A percentile compares a stretch with the other conserved stretches of the same genome.
phyloP scores from a whole-genome alignment of 2,113 vertebrate genomes.

The Triplophysa rosa region DNA sequence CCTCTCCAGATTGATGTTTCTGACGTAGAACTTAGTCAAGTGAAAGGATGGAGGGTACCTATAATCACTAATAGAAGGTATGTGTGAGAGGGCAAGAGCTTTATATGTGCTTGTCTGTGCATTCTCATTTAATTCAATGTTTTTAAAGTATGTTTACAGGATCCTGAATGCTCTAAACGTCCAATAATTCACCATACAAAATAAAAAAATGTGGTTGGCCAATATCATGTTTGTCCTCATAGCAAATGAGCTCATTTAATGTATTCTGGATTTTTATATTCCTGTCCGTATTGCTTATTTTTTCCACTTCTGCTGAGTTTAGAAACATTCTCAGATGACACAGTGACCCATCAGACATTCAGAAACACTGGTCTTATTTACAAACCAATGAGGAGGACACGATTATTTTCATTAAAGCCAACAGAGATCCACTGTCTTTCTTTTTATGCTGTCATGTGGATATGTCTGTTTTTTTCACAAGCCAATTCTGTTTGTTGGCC shows the following conservation, averaged over 20 bases:
- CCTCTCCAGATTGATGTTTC: slow-evolving; percentile 96
- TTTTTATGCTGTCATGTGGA: slow-evolving; percentile 5
- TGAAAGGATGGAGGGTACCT: slow-evolving; percentile 95
- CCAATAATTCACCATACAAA: too few species aligned
- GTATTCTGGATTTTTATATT: too few species aligned
- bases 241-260: too few species aligned
- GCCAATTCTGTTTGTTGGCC: slow-evolving; percentile 10
- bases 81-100: not conserved
- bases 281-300: too few species aligned
- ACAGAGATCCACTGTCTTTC: not conserved
- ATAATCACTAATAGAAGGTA: slow-evolving; percentile 85
- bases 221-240: too few species aligned
- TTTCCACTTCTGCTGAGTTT: too few species aligned
- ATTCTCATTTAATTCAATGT: not conserved
- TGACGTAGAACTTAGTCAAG: slow-evolving; percentile 92
- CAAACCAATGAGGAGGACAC: slow-evolving; percentile 39
- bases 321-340: too few species aligned
- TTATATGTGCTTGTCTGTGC: not conserved
- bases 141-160: not conserved
- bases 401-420: not conserved
- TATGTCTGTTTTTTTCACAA: slow-evolving; percentile 39
- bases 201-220: too few species aligned
- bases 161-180: slow-evolving; percentile 1
- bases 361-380: not conserved
- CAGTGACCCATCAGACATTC: too few species aligned